phyloP scores from a whole-genome alignment of 1,140 invertebrate genomes.

The Platyura marginata region DNA sequence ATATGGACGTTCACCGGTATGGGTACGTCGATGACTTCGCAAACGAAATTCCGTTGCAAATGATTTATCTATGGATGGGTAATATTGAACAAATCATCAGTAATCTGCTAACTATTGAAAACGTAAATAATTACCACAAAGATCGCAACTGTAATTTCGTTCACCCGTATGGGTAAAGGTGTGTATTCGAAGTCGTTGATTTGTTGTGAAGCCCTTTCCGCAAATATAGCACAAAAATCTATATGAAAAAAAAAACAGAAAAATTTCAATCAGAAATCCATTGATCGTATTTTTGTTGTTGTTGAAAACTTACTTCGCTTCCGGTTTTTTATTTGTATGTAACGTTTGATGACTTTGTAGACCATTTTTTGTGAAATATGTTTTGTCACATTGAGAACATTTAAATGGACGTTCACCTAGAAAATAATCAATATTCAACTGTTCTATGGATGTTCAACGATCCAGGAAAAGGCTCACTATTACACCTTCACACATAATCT shows the following conservation, averaged over 20 bases:
- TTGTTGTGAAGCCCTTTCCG: conserved; percentile 2
- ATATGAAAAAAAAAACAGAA: background rate
- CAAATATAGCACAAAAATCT: conserved; percentile 2
- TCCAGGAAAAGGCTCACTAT: background rate
- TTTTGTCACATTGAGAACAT: background rate
- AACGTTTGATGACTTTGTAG: background rate
- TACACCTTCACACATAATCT: background rate
- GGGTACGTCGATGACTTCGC: conserved; percentile 2
- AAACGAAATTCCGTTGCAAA: background rate
- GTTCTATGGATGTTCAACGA: background rate
- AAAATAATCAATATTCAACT: background rate
- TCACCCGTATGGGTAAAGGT: conserved; percentile 1
- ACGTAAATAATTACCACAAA: conserved; percentile 2
- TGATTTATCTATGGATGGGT: background rate
- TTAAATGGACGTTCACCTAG: background rate
- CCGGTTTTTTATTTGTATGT: background rate
- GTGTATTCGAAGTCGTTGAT: conserved; percentile 1
- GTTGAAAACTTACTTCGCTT: background rate
- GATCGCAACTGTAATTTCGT: conserved; percentile 1
- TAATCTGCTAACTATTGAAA: background rate
- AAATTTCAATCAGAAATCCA: too few species aligned
- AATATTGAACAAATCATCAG: background rate
- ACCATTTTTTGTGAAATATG: background rate
- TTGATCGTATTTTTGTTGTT: too few species aligned
- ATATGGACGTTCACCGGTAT: conserved; percentile 2